Conservation (phyloP, 2,797 vertebrate species). For the Hippopotamyrus pictus region DNA sequence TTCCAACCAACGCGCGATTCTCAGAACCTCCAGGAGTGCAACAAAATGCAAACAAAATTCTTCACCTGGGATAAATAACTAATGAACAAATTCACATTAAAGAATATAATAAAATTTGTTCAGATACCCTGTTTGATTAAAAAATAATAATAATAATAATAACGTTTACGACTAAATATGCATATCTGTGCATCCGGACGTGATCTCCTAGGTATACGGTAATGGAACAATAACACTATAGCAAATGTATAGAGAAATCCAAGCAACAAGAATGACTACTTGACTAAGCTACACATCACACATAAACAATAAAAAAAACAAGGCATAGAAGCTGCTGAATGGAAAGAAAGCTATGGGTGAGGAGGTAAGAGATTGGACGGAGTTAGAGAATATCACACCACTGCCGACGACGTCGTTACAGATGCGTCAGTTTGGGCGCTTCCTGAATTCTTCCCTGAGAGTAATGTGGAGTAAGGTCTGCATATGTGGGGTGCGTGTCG, state of each 20-base stretch:
- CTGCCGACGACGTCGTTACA: conserved; percentile 70
- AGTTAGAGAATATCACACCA: conserved; percentile 46
- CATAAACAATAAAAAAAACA: conserved; percentile 73
- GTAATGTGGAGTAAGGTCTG: conserved; percentile 94
- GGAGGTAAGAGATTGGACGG: conserved; percentile 60
- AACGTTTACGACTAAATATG: conserved; percentile 68
- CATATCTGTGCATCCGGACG: conserved; percentile 44
- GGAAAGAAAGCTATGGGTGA: conserved; percentile 56
- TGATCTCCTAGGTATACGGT: conserved; percentile 55
- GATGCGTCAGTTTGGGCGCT: conserved; percentile 96
- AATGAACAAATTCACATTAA: conserved; percentile 90
- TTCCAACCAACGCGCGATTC: conserved; percentile 72
- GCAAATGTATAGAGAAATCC: conserved; percentile 74
- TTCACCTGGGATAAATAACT: conserved; percentile 83
- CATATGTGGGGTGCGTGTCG: conserved; percentile 87
- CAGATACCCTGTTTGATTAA: conserved; percentile 97
- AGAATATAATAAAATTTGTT: conserved; percentile 79
- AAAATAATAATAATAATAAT: conserved; percentile 43
- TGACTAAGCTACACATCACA: conserved; percentile 72
- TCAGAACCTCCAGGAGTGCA: conserved; percentile 83
- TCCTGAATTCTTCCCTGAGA: conserved; percentile 99
- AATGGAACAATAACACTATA: conserved; percentile 73
- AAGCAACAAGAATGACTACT: conserved; percentile 85
- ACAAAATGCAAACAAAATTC: conserved; percentile 78
- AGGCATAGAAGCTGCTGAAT: conserved; percentile 37